Base-by-base conservation (phyloP, 2,888 invertebrate species). In the Bhutanitis thaidina region DNA sequence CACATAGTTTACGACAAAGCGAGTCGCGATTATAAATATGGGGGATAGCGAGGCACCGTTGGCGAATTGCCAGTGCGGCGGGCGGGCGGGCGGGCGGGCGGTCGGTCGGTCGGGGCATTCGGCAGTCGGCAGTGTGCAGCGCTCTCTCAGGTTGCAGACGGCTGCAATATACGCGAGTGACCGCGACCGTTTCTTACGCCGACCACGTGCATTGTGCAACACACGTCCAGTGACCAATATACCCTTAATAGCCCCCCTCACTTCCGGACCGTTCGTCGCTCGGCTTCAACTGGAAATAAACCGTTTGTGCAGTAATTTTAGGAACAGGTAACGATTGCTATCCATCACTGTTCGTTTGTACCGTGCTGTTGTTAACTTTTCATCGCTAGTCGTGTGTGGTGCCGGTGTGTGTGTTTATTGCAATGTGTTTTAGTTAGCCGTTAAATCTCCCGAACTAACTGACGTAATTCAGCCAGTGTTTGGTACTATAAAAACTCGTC, bases 221-320 rank as follows among this genome's bases (percentile, higher is more conserved):
- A 34, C 12, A 20, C 12, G 12, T 32, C n/a, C 34, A 34, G 12
- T 34, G 35, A 37, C 32, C 49, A 35, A 16, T 8, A 41, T 29
- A 15, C 27, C 25, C 15, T 36, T 20, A 3, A 41, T 27, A 34
- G 37, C 29, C 35, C 50, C 27, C 16, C 27, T 25, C 46, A 10
- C 37, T 43, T 44, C 38, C 44, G 44, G 44, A 27, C 27, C 7
- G 15, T 12, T n/a, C 29, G 41, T 36, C 40, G 15, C 8, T 41
- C 50, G 10, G 9, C 9, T 43, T n/a, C 39, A 8, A 27, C 50
- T 51, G 16, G 39, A 51, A 51, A 45, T 51, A 51, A 34, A 44
- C 9, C 29, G 13, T 7, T 12, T 13, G 32, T 14, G 14, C n/a
- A 15, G 43, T 30, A 1, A 10, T 20, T 8, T 30, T 36, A 34